Conservation (phyloP, 2,113 vertebrate genomes). For the chimpanzee (Pan troglodytes) region NHGRI_mPanTro3-v2.1_pri NC_086015.1:186849501-186850000, state of each 20-base stretch:
- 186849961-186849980: too few species aligned
- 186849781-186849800: neutral
- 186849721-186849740: slow-evolving; percentile 1
- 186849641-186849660: neutral
- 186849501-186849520: slow-evolving; percentile 17
- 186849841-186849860: slow-evolving; percentile 21
- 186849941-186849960: too few species aligned
- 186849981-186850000: too few species aligned
- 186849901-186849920: neutral
- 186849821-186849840: slow-evolving; percentile 8
- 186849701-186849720: slow-evolving; percentile 40
- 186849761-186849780: slow-evolving; percentile 39
- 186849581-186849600: slow-evolving; percentile 7
- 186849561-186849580: neutral
- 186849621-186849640: neutral
- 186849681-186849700: neutral
- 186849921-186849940: neutral
- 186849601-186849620: neutral
- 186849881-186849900: neutral
- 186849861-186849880: slow-evolving; percentile 7
- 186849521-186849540: neutral
- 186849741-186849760: neutral
- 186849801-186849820: neutral
- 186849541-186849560: neutral
- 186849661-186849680: neutral